Percentiles rank a stretch among this genome's conserved stretches.
Evolutionary conservation across 1,140 invertebrate genomes (phyloP).

Genomic region (Drosophila pandora): DNA sequence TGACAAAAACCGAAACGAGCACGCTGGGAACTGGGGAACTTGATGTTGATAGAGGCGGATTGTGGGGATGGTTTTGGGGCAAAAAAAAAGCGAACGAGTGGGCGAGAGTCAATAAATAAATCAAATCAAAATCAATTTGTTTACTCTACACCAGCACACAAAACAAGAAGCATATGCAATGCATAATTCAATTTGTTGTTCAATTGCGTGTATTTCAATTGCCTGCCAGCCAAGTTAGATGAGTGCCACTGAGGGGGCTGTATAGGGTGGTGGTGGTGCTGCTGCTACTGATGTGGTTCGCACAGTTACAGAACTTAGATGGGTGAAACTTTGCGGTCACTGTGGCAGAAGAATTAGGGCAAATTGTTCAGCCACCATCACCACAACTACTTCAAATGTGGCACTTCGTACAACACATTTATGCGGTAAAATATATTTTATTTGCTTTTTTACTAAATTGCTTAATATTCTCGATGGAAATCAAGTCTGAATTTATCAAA

Average conservation of each 20-base stretch:
- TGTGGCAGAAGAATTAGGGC: conserved; percentile 48
- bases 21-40: conserved; percentile 1
- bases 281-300: background rate
- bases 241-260: conserved; percentile 1
- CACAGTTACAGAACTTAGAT: conserved; percentile 6
- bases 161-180: conserved; percentile 62
- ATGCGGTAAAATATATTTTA: conserved; percentile 32
- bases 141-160: conserved; percentile 54
- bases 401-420: conserved; percentile 27
- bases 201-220: conserved; percentile 77
- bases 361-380: conserved; percentile 10
- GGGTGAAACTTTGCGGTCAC: conserved; percentile 44
- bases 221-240: conserved; percentile 53
- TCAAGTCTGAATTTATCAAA: conserved; percentile 20
- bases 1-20: conserved; percentile 9
- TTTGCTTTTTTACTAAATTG: conserved; percentile 33
- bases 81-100: conserved; percentile 1
- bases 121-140: conserved; percentile 81
- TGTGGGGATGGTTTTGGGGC: background rate
- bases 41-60: background rate
- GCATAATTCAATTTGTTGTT: conserved; percentile 79
- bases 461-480: conserved; percentile 35
- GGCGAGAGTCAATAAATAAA: conserved; percentile 66
- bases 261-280: background rate
- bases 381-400: conserved; percentile 5